Percentiles rank a stretch among this genome's conserved stretches.
Conservation (phyloP, 2,113 vertebrate species). For the Galbula dea region DNA sequence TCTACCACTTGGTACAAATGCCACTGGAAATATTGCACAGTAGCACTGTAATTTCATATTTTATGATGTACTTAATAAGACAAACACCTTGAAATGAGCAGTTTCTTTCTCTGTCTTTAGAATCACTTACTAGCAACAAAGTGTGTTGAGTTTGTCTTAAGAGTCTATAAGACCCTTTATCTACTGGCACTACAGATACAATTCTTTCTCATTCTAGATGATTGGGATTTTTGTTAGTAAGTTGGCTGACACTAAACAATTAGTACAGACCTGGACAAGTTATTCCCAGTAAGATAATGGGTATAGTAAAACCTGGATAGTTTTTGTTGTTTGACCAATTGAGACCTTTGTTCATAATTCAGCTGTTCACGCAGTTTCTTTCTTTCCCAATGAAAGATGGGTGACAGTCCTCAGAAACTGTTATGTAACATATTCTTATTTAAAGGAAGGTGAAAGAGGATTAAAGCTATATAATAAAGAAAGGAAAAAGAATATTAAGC, state of each 20-base stretch:
- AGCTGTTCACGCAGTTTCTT: background rate
- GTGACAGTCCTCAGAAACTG: background rate
- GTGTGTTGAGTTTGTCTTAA: background rate
- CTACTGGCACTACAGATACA: background rate
- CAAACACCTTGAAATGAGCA: background rate
- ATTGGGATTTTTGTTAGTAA: background rate
- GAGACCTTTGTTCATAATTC: background rate
- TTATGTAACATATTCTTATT: background rate
- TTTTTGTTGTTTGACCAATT: background rate
- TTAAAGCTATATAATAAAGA: background rate
- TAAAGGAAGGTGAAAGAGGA: background rate
- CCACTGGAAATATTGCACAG: background rate
- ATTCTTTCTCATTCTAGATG: background rate
- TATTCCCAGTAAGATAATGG: background rate
- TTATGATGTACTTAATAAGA: background rate
- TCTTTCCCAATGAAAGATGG: background rate
- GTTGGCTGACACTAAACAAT: background rate
- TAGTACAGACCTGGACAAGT: background rate
- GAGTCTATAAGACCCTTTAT: background rate
- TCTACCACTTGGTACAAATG: slow-evolving; percentile 12
- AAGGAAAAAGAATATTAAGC: background rate
- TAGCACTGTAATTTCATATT: background rate
- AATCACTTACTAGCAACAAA: background rate
- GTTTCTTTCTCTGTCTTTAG: background rate
- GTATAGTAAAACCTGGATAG: background rate